Percentiles rank a stretch among this genome's conserved stretches.
Conservation (phyloP, 2,797 vertebrate genomes). For the Crax fasciolata region DNA sequence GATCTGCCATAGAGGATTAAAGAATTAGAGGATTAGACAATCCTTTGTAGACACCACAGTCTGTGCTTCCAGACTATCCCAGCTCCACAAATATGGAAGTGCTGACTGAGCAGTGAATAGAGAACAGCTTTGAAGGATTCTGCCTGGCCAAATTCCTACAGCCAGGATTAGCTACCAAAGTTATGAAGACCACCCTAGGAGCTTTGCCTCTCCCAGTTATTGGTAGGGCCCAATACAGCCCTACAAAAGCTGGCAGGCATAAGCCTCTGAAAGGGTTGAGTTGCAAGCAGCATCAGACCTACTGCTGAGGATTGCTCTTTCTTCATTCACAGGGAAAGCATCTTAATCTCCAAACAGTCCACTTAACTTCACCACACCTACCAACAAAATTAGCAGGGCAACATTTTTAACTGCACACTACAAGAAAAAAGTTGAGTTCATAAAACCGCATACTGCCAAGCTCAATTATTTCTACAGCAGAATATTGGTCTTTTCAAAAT, state of each 20-base stretch:
- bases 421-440: background rate
- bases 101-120: background rate
- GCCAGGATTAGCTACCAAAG: background rate
- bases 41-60: background rate
- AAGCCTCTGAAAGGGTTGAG: background rate
- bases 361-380: background rate
- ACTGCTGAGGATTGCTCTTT: background rate
- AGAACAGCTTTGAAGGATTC: background rate
- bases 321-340: background rate
- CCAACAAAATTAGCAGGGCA: background rate
- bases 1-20: background rate
- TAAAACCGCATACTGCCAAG: background rate
- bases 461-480: background rate
- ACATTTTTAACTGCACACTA: background rate
- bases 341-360: background rate
- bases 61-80: background rate
- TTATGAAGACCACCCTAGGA: background rate
- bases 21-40: background rate
- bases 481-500: background rate
- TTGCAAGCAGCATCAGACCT: background rate
- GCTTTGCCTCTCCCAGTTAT: background rate
- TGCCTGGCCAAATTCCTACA: background rate
- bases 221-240: background rate
- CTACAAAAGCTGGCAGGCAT: background rate
- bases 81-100: background rate